A percentile compares a stretch with the other conserved stretches of the same genome.
Conservation (phyloP, 1,140 invertebrate species). For the Maconellicoccus hirsutus region DNA sequence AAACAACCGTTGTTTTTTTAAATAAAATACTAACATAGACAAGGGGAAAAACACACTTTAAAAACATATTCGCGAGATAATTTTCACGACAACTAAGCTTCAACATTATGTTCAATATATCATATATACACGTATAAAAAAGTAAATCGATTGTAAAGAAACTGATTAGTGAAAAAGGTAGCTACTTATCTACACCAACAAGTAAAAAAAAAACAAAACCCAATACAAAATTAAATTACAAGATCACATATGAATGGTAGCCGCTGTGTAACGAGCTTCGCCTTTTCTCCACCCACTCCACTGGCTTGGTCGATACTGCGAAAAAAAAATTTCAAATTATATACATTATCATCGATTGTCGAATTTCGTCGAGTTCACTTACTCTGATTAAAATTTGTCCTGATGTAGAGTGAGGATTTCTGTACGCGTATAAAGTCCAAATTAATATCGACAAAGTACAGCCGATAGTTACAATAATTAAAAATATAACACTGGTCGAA, state of each 20-base stretch:
- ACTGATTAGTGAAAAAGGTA: neutral
- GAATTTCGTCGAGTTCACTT: constrained; percentile 33
- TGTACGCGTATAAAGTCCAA: constrained; percentile 88
- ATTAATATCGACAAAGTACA: constrained; percentile 44
- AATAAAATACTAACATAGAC: too few species aligned
- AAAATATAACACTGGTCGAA: constrained; percentile 10
- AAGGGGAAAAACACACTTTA: too few species aligned
- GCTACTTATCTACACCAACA: neutral
- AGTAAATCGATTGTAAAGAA: neutral
- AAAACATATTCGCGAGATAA: too few species aligned
- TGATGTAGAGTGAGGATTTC: constrained; percentile 84
- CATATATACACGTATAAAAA: neutral
- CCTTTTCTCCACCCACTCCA: constrained; percentile 73
- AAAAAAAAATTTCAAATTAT: constrained; percentile 31
- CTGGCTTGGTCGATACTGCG: constrained; percentile 84
- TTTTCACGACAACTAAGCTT: neutral
- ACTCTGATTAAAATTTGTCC: constrained; percentile 95
- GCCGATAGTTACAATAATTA: constrained; percentile 24
- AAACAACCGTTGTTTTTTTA: too few species aligned
- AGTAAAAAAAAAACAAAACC: neutral
- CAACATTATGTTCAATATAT: too few species aligned
- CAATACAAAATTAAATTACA: neutral
- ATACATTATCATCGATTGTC: neutral
- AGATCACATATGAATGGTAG: constrained; percentile 76
- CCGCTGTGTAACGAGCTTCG: constrained; percentile 80